Percentiles rank a stretch among this genome's conserved stretches.
These are phyloP conservation scores for Brachyhypopomus gauderio DNA, from an alignment of 2,113 vertebrate species.

Conservation along the genomic window DNA sequence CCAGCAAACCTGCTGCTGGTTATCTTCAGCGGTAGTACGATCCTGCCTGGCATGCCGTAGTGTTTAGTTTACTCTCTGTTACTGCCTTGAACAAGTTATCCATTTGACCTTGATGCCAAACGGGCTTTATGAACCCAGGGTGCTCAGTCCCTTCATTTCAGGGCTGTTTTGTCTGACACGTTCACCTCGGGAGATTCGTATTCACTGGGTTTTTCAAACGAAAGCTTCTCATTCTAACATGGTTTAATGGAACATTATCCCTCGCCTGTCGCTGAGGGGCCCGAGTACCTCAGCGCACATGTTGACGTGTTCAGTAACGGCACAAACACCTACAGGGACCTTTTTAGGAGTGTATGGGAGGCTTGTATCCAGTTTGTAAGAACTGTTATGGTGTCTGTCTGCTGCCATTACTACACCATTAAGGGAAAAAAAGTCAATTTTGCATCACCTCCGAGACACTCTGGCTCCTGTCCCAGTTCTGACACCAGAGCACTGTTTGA, in stretches of 20 bases:
- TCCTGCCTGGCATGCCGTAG: conserved; percentile 36
- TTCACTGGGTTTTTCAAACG: conserved; percentile 14
- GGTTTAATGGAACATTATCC: neutral
- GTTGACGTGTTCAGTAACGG: neutral
- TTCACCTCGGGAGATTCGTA: neutral
- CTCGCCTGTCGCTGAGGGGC: neutral
- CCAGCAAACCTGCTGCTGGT: conserved; percentile 41
- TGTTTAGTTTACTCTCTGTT: conserved; percentile 61
- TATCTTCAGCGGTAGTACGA: conserved; percentile 51
- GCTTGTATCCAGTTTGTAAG: neutral
- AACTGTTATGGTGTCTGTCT: conserved; percentile 52
- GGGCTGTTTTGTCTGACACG: conserved; percentile 34
- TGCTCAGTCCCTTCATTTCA: conserved; percentile 25
- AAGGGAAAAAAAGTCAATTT: neutral
- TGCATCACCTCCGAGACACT: conserved; percentile 20
- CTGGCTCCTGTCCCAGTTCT: conserved; percentile 48
- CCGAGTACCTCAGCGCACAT: neutral
- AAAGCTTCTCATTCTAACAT: neutral
- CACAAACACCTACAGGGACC: neutral
- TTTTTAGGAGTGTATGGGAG: conserved; percentile 13
- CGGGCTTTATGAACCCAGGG: conserved; percentile 45
- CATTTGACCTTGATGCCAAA: conserved; percentile 58
- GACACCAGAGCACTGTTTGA: conserved; percentile 31
- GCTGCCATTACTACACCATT: conserved; percentile 17
- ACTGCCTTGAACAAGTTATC: conserved; percentile 56